These are phyloP conservation scores for Thripadectes ignobilis DNA, from an alignment of 2,797 vertebrate species.

Conservation along the genomic window DNA sequence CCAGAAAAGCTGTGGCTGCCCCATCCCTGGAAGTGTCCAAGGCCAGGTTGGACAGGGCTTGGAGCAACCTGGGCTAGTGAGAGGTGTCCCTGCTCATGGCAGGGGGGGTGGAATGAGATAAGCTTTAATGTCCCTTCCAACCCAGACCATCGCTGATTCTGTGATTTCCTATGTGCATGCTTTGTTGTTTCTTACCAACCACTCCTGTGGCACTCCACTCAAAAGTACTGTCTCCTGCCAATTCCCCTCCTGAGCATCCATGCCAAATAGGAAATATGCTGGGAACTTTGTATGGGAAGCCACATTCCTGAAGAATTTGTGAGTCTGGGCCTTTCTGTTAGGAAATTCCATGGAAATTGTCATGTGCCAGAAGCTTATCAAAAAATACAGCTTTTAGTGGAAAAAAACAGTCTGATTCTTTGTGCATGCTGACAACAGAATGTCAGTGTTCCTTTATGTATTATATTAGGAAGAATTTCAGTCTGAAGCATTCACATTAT, in stretches of 20 bases:
- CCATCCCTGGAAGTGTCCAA: neutral
- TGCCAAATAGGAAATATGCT: neutral
- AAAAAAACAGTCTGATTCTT: neutral
- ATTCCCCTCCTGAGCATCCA: neutral
- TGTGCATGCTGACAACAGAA: neutral
- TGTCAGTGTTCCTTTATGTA: constrained; percentile 1
- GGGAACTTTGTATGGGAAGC: neutral
- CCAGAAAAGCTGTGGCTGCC: neutral
- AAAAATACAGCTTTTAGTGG: neutral
- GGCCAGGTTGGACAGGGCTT: accelerated
- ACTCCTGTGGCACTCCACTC: neutral
- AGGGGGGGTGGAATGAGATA: accelerated
- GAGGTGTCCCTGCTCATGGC: neutral
- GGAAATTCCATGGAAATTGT: neutral
- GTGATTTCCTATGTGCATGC: accelerated
- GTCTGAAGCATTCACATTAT: neutral
- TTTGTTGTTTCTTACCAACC: neutral
- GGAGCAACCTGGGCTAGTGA: neutral
- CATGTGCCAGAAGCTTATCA: neutral
- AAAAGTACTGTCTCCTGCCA: neutral
- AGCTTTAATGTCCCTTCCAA: no score
- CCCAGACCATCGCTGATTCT: neutral
- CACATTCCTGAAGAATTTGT: neutral
- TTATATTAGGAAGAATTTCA: constrained; percentile 16
- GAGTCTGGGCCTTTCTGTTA: neutral